phyloP scores from a whole-genome alignment of 2,888 invertebrate genomes.

The Helicoverpa assulta region DNA sequence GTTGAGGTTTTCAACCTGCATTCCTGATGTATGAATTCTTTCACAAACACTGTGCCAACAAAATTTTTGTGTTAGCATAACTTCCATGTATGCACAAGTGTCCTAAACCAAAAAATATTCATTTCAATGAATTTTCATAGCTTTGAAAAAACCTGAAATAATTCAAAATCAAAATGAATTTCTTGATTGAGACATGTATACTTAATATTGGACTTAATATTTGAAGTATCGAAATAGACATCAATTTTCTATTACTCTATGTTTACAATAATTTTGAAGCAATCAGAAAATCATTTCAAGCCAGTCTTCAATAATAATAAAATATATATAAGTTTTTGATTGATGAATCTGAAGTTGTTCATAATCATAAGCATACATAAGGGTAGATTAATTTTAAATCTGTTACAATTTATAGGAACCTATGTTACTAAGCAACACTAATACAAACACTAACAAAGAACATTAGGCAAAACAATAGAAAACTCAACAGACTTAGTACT shows the following conservation, averaged over 20 bases:
- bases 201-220: not conserved
- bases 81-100: too few relatives aligned
- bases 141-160: too few relatives aligned
- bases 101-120: not conserved
- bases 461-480: not conserved
- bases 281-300: constrained; percentile 21
- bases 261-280: constrained; percentile 9
- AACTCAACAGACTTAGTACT: not conserved
- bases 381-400: not conserved
- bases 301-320: not conserved
- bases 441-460: constrained; percentile 1
- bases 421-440: constrained; percentile 12
- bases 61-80: too few relatives aligned
- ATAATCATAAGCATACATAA: not conserved
- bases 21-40: not conserved
- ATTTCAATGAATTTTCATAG: not conserved
- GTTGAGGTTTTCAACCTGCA: too few relatives aligned
- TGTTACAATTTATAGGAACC: not conserved
- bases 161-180: not conserved
- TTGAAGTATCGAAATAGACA: not conserved
- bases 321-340: constrained; percentile 10
- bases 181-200: not conserved
- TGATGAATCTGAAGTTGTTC: constrained; percentile 9
- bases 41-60: too few relatives aligned
- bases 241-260: constrained; percentile 3